Conservation (phyloP, 2,797 vertebrate species). For the Peromyscus nudipes region DNA sequence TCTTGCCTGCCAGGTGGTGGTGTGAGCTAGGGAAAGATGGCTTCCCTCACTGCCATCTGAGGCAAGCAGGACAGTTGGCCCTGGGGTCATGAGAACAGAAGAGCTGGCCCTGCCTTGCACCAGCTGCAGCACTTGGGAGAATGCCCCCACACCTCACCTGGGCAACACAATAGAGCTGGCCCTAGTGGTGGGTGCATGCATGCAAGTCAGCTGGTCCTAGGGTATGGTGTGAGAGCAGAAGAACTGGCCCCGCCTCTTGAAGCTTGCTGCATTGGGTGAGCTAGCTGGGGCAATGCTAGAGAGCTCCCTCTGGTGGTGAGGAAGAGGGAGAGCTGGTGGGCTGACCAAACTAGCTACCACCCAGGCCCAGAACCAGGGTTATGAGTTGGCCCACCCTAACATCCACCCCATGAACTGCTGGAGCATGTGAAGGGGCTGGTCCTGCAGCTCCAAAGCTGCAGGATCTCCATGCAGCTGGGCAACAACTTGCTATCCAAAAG, state of each 20-base stretch:
- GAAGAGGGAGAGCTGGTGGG: not conserved
- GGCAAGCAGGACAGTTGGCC: too few species aligned
- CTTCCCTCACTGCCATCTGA: too few species aligned
- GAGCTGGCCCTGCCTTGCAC: too few species aligned
- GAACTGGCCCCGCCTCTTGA: not conserved
- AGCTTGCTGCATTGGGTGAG: not conserved
- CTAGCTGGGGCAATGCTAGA: not conserved
- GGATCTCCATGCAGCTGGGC: not conserved
- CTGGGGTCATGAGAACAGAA: too few species aligned
- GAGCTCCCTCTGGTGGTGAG: not conserved
- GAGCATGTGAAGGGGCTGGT: not conserved
- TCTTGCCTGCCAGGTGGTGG: too few species aligned
- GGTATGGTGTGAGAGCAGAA: not conserved
- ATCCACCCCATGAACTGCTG: not conserved
- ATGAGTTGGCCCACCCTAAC: not conserved
- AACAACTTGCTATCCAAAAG: not conserved
- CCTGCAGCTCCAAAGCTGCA: not conserved
- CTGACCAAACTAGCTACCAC: not conserved
- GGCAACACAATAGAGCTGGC: not conserved
- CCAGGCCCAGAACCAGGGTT: not conserved
- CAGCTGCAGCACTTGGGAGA: too few species aligned
- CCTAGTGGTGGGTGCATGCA: not conserved
- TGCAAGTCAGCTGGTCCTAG: not conserved
- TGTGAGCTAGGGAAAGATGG: too few species aligned
- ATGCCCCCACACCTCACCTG: too few species aligned